Base-by-base conservation (phyloP, 2,888 invertebrate species). In the Lepidochitona cinerea region DNA sequence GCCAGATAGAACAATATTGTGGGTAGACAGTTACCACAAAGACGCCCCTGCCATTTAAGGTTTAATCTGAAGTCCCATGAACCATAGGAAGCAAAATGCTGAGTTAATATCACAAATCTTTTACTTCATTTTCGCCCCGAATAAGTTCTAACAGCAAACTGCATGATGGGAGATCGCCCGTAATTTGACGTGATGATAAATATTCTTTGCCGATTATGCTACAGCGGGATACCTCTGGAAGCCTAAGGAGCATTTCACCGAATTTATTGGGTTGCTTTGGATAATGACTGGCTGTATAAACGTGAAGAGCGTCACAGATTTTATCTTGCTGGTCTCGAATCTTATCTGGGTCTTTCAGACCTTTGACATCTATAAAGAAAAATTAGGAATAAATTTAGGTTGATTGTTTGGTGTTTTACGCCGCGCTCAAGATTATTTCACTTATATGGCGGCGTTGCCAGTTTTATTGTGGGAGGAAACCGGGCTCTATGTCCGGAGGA, bases 301-400 rank as follows among this genome's bases (percentile, higher is more conserved):
- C 95, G 90, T 97, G 96, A 68, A 98, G 92, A 41, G 97, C 97
- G 88, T 97, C 96, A 70, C 97, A 92, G 32, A 98, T 96, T 89
- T 96, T 96, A 91, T 98, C 97, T 91, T 98, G 98, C 69, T 97
- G 97, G 66, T 96, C 95, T 75, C 97, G 93, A 65, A 98, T 97
- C 91, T 96, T 96, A 87, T 96, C 96, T n/a, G 96, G 95, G 91
- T 98, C 97, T 83, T 95, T 94, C 72, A 98, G 91, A 86, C 97
- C 97, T 67, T 96, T 96, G 37, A 97, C 96, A 91, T 98, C 98
- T 94, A n/a, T n/a, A n/a, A n/a, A n/a, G n/a, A n/a, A n/a, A n/a
- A n/a, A n/a, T n/a, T n/a, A n/a, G n/a, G n/a, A n/a, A n/a, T n/a
- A n/a, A n/a, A n/a, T n/a, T n/a, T n/a, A n/a, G n/a, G n/a, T n/a